Evolutionary conservation across 2,113 vertebrate genomes (phyloP), one percentile per base, ranked within the genome.

Genomic region (Serranochromis macrocephalus): DNA sequence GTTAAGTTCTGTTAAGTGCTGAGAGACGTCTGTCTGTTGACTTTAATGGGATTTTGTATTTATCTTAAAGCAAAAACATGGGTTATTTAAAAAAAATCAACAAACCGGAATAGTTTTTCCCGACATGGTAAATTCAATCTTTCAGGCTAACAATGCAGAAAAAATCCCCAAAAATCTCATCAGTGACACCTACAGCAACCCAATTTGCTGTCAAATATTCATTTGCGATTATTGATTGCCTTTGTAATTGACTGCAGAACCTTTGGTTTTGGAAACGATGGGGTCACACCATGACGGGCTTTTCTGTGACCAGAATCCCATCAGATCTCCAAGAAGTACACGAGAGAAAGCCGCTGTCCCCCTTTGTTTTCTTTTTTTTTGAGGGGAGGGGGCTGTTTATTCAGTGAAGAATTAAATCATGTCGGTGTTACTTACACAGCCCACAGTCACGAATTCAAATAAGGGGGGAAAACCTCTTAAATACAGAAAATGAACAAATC

Each of bases 221-320:
- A 91, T 90, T 93, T 91, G 87, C 49, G 87, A 84, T 94, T 94
- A 95, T 95, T 95, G 95, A 96, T 96, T 92, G 91, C 40, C 89
- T 94, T 90, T 91, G 85, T 93, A 94, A 96, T 93, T 92, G 93
- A 89, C 88, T 89, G 53, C 82, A 91, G 82, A 91, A 75, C 47
- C 79, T 78, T 88, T 84, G 80, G 73, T 85, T 86, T 82, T 82
- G 85, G 84, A 81, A 86, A 85, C 75, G 58, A 85, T 75, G 47
- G 78, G 55, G 73, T 83, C 8, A 49, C 51, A 79, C 40, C 68
- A 78, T 54, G 79, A 55, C 84, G 40, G 81, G 84, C 47, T 45
- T 87, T 80, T 71, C 75, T 92, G 93, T 92, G 94, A 92, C 89
- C 82, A 80, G 92, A 95, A 94, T 95, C 7, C 8, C 40, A 90